Base-by-base conservation (phyloP, 2,888 invertebrate genomes). In the Sericinus montela region DNA sequence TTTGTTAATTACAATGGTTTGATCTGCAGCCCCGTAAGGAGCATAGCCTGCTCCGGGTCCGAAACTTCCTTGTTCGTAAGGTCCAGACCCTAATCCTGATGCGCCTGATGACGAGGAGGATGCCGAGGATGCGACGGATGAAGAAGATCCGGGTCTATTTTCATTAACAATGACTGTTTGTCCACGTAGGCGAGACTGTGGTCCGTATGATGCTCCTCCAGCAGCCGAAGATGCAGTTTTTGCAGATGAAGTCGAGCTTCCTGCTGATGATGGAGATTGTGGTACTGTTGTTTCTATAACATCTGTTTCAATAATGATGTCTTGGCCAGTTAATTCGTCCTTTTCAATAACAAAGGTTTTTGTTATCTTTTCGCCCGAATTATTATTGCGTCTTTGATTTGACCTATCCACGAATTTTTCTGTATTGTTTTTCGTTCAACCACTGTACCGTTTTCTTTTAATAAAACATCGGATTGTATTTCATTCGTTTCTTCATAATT, bases 241-340 rank as follows among this genome's bases (percentile, higher is more conserved):
- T 19, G 29, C 47, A 25, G 39, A 51, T 15, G 48, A 25, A 11
- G 45, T 46, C 28, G 45, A 45, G n/a, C 51, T 32, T 9, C 48
- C 19, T 11, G 39, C 16, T 7, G 56, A 50, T 6, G 47, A 38
- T 6, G 53, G 16, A 37, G 42, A 16, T 34, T 52, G 60, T 43
- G 59, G 54, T 16, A 65, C 54, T 46, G 59, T 67, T 44, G 59
- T 67, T 10, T 80, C 68, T 0, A 72, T 56, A 0, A 72, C 63
- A 56, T 84, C 81, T 55, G 75, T 65, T 58, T 84, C 81, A n/a
- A 54, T 57, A 6, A 83, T 59, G 0, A 41, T 55, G 56, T 77
- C 71, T 9, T 69, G 58, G 3, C 83, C 85, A 0, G 35, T 10
- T 1, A 6, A 25, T 1, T 60, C 64, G 45, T 81, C 78, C 0